Base-by-base conservation (phyloP, 2,113 vertebrate species). In the Manacus vitellinus region DNA sequence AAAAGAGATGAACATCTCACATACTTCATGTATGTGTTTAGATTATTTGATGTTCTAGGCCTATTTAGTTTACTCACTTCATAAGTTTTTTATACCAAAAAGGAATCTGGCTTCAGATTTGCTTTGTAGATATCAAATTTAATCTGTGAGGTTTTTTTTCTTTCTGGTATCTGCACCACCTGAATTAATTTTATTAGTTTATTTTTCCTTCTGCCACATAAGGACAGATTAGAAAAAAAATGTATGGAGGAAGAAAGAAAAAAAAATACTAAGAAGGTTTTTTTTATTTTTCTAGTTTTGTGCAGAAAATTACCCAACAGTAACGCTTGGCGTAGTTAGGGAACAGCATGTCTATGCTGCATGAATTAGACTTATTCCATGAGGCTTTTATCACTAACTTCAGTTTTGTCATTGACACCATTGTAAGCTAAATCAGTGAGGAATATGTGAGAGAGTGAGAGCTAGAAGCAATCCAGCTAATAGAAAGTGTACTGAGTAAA, bases 391-490 rank as follows among this genome's bases (percentile, higher is more conserved):
- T 97, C 85, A 96, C 54, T 72, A 55, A 78, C 68, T 97, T 97
- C 65, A 62, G 13, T 97, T 97, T 92, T 96, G 74, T 79, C 89
- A 89, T 79, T 85, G 89, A 95, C 52, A 90, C 87, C 37, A 67
- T 46, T 95, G 87, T 88, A 93, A 93, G 74, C 75, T 59, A 87
- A 96, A 72, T 78, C 83, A 88, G 77, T 71, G 67, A 46, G 39
- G 49, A 94, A 84, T 90, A 83, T 91, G 54, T 55, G 39, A 85
- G 81, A 80, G 28, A 63, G 85, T 33, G 83, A 43, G 10, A 46
- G 78, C 96, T 95, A 84, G 96, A 20, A 92, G 82, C 91, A 89
- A 92, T 96, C 74, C 86, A 94, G 70, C 89, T 97, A 88, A 95
- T 94, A 92, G 78, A 92, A 96, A 96, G 72, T 88, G 15, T 92